phyloP scores from a whole-genome alignment of 2,888 invertebrate species.

The Agrochola lota region DNA sequence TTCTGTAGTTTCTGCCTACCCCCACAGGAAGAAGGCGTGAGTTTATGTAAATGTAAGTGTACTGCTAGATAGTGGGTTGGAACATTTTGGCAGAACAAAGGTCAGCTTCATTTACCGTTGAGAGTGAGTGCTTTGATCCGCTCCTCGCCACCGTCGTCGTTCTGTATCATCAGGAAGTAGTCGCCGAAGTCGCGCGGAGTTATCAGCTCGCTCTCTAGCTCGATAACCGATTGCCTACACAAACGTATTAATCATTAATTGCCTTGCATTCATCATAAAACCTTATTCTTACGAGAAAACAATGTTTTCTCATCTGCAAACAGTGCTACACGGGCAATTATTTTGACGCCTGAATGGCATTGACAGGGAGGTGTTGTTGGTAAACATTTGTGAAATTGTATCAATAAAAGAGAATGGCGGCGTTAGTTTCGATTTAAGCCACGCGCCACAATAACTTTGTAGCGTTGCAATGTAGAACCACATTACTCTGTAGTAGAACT shows the following conservation, averaged over 20 bases:
- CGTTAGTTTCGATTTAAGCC: too few relatives aligned
- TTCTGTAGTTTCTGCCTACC: neutral
- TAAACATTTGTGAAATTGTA: neutral
- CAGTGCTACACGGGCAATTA: too few relatives aligned
- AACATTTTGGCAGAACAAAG: neutral
- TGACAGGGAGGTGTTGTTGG: too few relatives aligned
- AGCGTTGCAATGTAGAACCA: neutral
- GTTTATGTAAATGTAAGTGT: neutral
- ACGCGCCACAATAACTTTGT: too few relatives aligned
- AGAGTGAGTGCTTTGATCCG: conserved; percentile 74
- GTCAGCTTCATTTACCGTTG: conserved; percentile 49
- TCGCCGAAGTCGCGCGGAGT: conserved; percentile 77
- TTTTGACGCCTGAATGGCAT: neutral
- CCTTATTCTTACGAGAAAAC: neutral
- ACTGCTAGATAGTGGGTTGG: too few relatives aligned
- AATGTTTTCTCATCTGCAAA: too few relatives aligned
- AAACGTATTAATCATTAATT: neutral
- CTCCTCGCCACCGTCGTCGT: conserved; percentile 79
- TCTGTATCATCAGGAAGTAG: conserved; percentile 77
- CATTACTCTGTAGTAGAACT: too few relatives aligned
- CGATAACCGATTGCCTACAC: conserved; percentile 73
- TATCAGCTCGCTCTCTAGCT: conserved; percentile 70
- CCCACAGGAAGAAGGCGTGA: too few relatives aligned
- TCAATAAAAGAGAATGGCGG: neutral
- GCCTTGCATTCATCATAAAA: neutral